Percentiles rank a stretch among this genome's conserved stretches.
These are phyloP conservation scores for Caenorhabditis drosophilae DNA, from an alignment of 2,888 invertebrate species.

Conservation along the genomic window DNA sequence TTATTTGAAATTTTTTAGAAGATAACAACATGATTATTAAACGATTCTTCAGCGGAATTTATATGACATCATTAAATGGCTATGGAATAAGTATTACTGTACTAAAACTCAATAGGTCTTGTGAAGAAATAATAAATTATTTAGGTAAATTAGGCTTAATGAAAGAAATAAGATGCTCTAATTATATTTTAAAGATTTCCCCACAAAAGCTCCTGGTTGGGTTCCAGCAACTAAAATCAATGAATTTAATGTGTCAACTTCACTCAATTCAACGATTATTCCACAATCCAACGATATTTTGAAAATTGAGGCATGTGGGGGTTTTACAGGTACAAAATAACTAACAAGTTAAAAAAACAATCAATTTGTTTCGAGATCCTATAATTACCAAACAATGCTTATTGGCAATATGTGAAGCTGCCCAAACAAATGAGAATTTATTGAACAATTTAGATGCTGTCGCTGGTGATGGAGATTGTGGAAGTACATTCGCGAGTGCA, in stretches of 20 bases:
- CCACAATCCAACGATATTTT: not conserved
- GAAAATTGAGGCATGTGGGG: not conserved
- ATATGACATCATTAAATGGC: constrained; percentile 79
- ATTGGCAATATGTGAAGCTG: constrained; percentile 69
- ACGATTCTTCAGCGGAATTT: constrained; percentile 70
- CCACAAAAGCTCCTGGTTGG: constrained; percentile 28
- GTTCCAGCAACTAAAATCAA: not conserved
- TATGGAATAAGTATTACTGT: constrained; percentile 81
- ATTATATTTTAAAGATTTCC: not conserved
- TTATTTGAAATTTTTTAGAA: constrained; percentile 23
- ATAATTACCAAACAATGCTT: not conserved
- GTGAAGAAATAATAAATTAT: constrained; percentile 36
- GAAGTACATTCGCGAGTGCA: constrained; percentile 70
- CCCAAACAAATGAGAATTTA: constrained; percentile 75
- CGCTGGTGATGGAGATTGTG: constrained; percentile 81
- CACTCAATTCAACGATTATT: not conserved
- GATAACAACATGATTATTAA: constrained; percentile 55
- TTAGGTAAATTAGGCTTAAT: too few species aligned
- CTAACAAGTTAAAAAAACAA: too few species aligned
- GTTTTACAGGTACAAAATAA: not conserved
- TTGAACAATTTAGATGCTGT: constrained; percentile 77
- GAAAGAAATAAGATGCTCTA: too few species aligned
- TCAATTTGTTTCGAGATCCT: not conserved
- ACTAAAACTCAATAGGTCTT: too few species aligned
- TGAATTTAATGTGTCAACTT: not conserved